Evolutionary conservation across 2,888 invertebrate species (phyloP).

Genomic region (Mythimna albipuncta): DNA sequence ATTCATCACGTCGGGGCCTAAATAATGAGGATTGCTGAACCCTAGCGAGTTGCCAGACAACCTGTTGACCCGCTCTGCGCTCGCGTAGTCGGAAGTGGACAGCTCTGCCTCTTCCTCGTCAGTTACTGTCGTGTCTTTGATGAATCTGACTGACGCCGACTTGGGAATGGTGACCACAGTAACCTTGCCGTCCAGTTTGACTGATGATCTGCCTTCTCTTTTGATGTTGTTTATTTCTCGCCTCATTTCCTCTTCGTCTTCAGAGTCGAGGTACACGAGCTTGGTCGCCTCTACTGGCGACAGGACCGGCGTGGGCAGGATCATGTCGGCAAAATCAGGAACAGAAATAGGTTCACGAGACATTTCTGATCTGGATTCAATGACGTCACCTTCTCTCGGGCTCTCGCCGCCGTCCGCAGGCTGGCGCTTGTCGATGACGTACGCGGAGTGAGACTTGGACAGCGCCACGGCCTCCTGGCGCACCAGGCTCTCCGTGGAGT

Average conservation of each 20-base stretch:
- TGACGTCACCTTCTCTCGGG: slow-evolving; percentile 77
- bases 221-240: slow-evolving; percentile 69
- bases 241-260: slow-evolving; percentile 89
- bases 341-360: slow-evolving; percentile 93
- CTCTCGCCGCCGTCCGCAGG: slow-evolving; percentile 74
- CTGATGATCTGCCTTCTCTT: slow-evolving; percentile 78
- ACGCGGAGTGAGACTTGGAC: slow-evolving; percentile 91
- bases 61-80: slow-evolving; percentile 92
- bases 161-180: slow-evolving; percentile 88
- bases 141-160: slow-evolving; percentile 91
- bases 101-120: slow-evolving; percentile 91
- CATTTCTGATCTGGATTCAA: slow-evolving; percentile 80
- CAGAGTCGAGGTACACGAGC: slow-evolving; percentile 93
- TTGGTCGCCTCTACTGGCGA: slow-evolving; percentile 93
- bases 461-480: slow-evolving; percentile 79
- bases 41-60: slow-evolving; percentile 90
- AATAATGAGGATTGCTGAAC: slow-evolving; percentile 94
- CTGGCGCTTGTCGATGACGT: slow-evolving; percentile 87
- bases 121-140: slow-evolving; percentile 85
- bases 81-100: slow-evolving; percentile 94
- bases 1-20: slow-evolving; percentile 93
- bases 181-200: slow-evolving; percentile 83
- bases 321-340: slow-evolving; percentile 93
- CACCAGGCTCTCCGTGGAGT: slow-evolving; percentile 92
- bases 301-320: slow-evolving; percentile 92